Evolutionary conservation across 2,113 vertebrate species (phyloP).

Genomic region (Sus scrofa): DNA sequence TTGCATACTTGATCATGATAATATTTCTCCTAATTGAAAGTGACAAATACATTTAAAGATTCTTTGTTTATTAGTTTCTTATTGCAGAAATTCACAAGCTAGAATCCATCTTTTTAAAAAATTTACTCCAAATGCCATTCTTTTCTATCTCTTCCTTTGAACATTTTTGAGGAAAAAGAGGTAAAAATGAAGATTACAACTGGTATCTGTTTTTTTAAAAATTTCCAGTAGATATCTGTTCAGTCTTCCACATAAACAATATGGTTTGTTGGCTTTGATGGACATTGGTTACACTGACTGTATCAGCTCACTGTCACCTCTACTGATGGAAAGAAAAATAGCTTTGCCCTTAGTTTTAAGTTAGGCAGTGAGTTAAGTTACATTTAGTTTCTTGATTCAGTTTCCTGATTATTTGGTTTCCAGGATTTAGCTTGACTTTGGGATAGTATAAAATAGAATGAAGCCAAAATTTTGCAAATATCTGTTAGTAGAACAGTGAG

Average conservation of each 20-base stretch:
- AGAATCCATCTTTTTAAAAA: neutral
- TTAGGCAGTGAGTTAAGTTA: constrained; percentile 23
- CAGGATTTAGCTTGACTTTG: neutral
- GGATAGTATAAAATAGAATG: neutral
- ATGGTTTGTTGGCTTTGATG: neutral
- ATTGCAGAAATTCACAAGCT: neutral
- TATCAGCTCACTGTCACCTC: neutral
- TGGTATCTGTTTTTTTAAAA: neutral
- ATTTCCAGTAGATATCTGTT: constrained; percentile 17
- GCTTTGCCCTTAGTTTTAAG: constrained; percentile 31
- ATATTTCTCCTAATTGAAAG: constrained; percentile 30
- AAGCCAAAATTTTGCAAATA: constrained; percentile 2
- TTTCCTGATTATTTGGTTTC: constrained; percentile 42
- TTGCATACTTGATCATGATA: neutral
- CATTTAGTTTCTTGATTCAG: neutral
- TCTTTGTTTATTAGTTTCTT: constrained; percentile 17
- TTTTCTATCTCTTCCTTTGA: neutral
- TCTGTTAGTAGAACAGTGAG: neutral
- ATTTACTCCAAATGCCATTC: neutral
- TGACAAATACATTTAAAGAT: neutral
- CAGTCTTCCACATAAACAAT: neutral
- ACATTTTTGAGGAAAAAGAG: neutral
- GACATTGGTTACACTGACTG: neutral
- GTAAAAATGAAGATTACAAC: constrained; percentile 7
- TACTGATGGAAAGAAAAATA: neutral